Conservation (phyloP, 2,888 invertebrate species). For the Pherbina coryleti region DNA sequence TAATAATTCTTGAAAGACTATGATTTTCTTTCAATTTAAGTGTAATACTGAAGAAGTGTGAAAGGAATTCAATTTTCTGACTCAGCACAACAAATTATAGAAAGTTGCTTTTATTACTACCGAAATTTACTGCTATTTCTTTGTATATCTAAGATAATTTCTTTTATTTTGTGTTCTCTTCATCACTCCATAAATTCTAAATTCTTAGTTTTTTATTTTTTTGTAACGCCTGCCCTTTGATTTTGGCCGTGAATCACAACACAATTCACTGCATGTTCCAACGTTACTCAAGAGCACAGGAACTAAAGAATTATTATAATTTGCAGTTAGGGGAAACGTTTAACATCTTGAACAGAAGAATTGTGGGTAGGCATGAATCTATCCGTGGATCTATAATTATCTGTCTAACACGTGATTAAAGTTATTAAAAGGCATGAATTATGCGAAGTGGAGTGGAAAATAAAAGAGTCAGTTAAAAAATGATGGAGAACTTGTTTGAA, state of each 20-base stretch:
- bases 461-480: neutral
- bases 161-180: neutral
- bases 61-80: constrained; percentile 36
- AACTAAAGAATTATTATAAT: constrained; percentile 33
- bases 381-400: constrained; percentile 24
- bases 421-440: constrained; percentile 20
- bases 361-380: constrained; percentile 23
- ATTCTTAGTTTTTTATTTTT: neutral
- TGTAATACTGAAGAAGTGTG: constrained; percentile 36
- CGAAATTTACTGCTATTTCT: neutral
- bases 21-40: constrained; percentile 37
- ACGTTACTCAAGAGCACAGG: constrained; percentile 6
- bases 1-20: constrained; percentile 8
- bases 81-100: neutral
- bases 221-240: neutral
- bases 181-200: neutral
- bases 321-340: constrained; percentile 26
- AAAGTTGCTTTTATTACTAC: neutral
- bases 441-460: neutral
- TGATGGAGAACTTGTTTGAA: neutral
- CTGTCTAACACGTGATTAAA: constrained; percentile 34
- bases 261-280: constrained; percentile 9
- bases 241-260: neutral
- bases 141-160: constrained; percentile 1
- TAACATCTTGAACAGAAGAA: constrained; percentile 13